Percentiles rank a stretch among this genome's conserved stretches.
These are phyloP conservation scores for Rhinatrema bivittatum DNA, from an alignment of 2,797 vertebrate species.

Conservation along the genomic window DNA sequence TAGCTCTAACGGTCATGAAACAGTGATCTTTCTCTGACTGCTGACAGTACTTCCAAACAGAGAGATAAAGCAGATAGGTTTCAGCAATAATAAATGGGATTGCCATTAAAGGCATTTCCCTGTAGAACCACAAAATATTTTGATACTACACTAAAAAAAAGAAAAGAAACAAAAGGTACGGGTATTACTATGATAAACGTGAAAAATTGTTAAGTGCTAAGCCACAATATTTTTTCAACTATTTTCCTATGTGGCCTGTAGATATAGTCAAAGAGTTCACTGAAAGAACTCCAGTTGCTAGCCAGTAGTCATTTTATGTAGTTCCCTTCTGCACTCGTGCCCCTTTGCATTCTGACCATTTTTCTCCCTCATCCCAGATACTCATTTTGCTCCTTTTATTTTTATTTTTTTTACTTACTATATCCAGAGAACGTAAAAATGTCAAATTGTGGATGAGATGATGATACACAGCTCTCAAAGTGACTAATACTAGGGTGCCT, in stretches of 20 bases:
- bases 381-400: background rate
- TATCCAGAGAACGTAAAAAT: too few species aligned
- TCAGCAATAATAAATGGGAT: slow-evolving; percentile 17
- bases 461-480: too few species aligned
- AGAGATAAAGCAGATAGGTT: slow-evolving; percentile 22
- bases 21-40: slow-evolving; percentile 10
- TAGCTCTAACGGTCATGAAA: slow-evolving; percentile 20
- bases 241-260: too few species aligned
- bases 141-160: slow-evolving; percentile 6
- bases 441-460: too few species aligned
- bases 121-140: slow-evolving; percentile 7
- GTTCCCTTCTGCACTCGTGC: slow-evolving; percentile 3
- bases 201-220: background rate
- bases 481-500: slow-evolving; percentile 1
- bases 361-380: background rate
- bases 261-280: background rate
- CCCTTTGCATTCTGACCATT: slow-evolving; percentile 1
- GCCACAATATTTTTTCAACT: too few species aligned
- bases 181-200: slow-evolving; percentile 1
- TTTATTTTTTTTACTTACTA: slow-evolving; percentile 1
- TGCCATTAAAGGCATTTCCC: slow-evolving; percentile 31
- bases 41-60: slow-evolving; percentile 22
- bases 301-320: too few species aligned
- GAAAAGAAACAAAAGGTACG: slow-evolving; percentile 4
- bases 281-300: background rate